Evolutionary conservation across 2,113 vertebrate species (phyloP).

Genomic region (Mobula birostris): DNA sequence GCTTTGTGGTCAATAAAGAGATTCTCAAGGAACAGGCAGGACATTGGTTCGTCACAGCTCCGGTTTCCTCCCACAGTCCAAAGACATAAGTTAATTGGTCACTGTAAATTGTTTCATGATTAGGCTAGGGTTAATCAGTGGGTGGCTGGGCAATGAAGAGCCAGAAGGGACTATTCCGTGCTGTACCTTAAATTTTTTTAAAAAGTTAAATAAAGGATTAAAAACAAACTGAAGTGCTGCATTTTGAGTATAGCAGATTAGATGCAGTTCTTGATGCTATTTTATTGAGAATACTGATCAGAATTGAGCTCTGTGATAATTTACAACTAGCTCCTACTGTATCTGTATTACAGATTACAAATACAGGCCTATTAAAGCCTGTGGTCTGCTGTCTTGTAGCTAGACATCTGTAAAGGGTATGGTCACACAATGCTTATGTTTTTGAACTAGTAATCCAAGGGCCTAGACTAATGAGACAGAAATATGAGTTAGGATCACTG

Average conservation of each 20-base stretch:
- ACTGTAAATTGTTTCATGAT: no score
- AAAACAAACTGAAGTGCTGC: neutral
- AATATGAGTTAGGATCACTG: no score
- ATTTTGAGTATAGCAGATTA: constrained; percentile 27
- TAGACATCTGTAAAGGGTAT: neutral
- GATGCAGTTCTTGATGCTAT: neutral
- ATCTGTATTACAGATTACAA: neutral
- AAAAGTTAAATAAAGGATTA: neutral
- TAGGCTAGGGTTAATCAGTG: no score
- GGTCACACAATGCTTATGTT: no score
- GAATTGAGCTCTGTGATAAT: neutral
- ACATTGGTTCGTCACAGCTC: neutral
- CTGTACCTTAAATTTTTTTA: no score
- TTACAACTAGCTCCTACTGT: constrained; percentile 9
- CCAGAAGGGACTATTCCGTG: no score
- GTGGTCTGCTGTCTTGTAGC: neutral
- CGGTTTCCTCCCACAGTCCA: no score
- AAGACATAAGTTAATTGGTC: no score
- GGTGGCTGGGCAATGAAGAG: no score
- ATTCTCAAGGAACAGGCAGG: neutral
- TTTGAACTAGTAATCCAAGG: no score
- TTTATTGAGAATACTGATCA: constrained; percentile 7
- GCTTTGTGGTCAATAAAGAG: neutral
- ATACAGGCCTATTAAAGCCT: neutral
- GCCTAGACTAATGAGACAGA: no score